These are phyloP conservation scores for Carcinoscorpius rotundicauda DNA, from an alignment of 1,140 invertebrate species.

Conservation along the genomic window DNA sequence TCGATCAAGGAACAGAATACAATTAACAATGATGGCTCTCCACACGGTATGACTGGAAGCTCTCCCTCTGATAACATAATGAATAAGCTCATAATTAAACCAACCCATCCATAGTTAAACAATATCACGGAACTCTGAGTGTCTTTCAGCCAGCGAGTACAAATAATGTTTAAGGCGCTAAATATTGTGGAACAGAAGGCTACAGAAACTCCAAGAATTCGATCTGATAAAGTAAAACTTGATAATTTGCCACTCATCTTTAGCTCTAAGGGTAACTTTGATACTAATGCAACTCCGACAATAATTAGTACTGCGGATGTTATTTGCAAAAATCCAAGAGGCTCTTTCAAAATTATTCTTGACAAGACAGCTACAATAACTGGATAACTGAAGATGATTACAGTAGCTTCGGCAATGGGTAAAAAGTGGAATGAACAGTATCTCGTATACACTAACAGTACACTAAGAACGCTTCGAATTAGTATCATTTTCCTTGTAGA, in stretches of 20 bases:
- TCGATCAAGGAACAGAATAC: slow-evolving; percentile 69
- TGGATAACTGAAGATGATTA: slow-evolving; percentile 46
- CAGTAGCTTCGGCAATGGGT: slow-evolving; percentile 44
- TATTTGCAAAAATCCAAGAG: slow-evolving; percentile 41
- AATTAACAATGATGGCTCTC: slow-evolving; percentile 59
- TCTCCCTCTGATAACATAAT: slow-evolving; percentile 61
- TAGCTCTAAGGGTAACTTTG: slow-evolving; percentile 39
- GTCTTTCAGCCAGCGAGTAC: slow-evolving; percentile 53
- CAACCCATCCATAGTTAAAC: slow-evolving; percentile 39
- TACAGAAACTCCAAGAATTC: slow-evolving; percentile 59
- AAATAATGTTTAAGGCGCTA: slow-evolving; percentile 74
- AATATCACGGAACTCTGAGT: slow-evolving; percentile 36
- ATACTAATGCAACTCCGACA: slow-evolving; percentile 40
- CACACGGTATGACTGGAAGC: slow-evolving; percentile 65
- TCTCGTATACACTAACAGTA: too few relatives aligned
- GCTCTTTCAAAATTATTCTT: slow-evolving; percentile 41
- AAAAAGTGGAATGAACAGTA: slow-evolving; percentile 42
- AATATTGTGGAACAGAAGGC: slow-evolving; percentile 73
- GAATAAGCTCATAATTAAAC: slow-evolving; percentile 60
- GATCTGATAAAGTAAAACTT: not conserved
- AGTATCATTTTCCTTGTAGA: too few relatives aligned
- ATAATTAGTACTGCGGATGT: slow-evolving; percentile 39
- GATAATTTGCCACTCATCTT: slow-evolving; percentile 18
- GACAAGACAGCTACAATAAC: slow-evolving; percentile 43
- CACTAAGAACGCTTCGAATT: too few relatives aligned